Base-by-base conservation (phyloP, 2,888 invertebrate species). In the Ellobium chinense region DNA sequence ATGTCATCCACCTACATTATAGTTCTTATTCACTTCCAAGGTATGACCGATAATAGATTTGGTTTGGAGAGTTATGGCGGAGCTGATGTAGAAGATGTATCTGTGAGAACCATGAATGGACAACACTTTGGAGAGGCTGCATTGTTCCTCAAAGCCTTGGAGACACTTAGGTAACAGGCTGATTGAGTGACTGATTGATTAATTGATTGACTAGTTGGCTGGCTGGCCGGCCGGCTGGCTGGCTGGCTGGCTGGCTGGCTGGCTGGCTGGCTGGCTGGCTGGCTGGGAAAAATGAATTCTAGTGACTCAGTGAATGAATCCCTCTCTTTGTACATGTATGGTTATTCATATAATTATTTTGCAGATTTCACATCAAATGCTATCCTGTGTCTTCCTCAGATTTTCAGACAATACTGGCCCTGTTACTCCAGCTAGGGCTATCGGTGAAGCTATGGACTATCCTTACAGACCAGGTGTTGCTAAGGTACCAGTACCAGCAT, bases 401-500 rank as follows among this genome's bases (percentile, higher is more conserved):
- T 54, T 80, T 58, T 21, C 36, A 9, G 37, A 65, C 58, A 56
- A 69, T 9, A 27, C 54, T 34, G 34, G 12, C 2, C 24, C 63
- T 31, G 78, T 75, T 5, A 36, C 66, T 56, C 27, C 70, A 9
- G 54, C 24, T 7, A 62, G 31, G 2, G 81, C 83, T 0, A 95
- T 96, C 93, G 89, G 93, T 18, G 94, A 95, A 56, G 94, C 96
- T 0, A 89, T 95, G 21, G 92, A 95, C 0, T 95, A 96, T 93
- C 95, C 96, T 81, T 97, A 96, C 94, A 95, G 97, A 46, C 95
- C 97, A 1, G 98, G 96, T 0, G 97, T 96, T 34, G 96, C 97
- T 0, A 96, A 97, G 91, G 95, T 98, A 84, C n/a, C n/a, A n/a
- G n/a, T n/a, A n/a, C n/a, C n/a, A n/a, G n/a, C n/a, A n/a, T n/a